Base-by-base conservation (phyloP, 2,888 invertebrate genomes). In the Metopia argyrocephala region DNA sequence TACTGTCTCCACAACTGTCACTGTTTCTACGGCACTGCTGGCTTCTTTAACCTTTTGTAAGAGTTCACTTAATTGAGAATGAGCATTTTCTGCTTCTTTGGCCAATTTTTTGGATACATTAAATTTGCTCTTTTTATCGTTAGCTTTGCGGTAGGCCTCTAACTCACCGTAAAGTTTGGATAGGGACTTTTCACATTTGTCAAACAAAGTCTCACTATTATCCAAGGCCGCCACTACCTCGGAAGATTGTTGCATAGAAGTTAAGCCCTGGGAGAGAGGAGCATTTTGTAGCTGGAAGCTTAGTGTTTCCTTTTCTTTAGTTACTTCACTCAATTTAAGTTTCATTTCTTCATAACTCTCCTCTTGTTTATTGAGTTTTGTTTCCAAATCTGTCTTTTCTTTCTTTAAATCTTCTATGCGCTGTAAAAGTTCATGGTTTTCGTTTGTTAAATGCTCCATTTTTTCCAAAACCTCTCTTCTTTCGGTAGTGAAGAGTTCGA, bases 391-490 rank as follows among this genome's bases (percentile, higher is more conserved):
- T 76, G 89, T 90, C 84, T 93, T 93, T 84, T 93, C 92, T 23
- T 90, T 90, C 75, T 91, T 91, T 52, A 93, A 86, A 80, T 92
- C 91, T 61, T 91, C 90, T 57, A 93, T 90, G 86, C 91, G 91
- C 66, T 91, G 85, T 50, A 91, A 89, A 61, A 94, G 89, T 38
- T 92, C 89, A 78, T 92, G 92, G 88, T 94, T 94, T 90, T 94
- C 94, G 9, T 89, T 86, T 75, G 90, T 92, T n/a, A 94, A 89
- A 82, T 91, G 91, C 87, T 92, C 93, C 92, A 94, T 92, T 90
- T 94, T 94, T 82, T 93, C 93, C 90, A 94, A 92, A 1, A 94
- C 93, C 89, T 94, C 94, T 83, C 94, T 92, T 48, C 94, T 91
- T 89, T 95, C 95, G 79, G 92, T 92, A 0, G 93, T 93, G 84